phyloP scores from a whole-genome alignment of 2,113 vertebrate species.

The Platycercus adscitus region DNA sequence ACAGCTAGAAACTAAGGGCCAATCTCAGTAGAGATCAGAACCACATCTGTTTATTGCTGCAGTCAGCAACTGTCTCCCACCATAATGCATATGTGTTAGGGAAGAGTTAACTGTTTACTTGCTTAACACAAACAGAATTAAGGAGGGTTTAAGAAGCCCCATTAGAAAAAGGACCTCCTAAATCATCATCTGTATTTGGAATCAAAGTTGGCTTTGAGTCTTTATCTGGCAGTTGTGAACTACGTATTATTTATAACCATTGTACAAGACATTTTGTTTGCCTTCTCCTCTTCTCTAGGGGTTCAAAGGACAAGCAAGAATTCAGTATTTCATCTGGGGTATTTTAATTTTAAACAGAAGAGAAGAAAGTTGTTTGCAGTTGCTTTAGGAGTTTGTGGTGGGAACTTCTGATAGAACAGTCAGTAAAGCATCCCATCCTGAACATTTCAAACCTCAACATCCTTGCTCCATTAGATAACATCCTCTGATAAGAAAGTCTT shows the following conservation, averaged over 20 bases:
- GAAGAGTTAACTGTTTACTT: neutral
- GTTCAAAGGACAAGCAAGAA: neutral
- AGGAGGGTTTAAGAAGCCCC: neutral
- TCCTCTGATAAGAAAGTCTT: neutral
- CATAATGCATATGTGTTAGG: neutral
- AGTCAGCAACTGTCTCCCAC: neutral
- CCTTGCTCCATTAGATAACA: neutral
- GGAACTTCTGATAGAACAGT: neutral
- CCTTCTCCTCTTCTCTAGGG: neutral
- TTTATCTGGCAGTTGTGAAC: neutral
- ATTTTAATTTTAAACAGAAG: neutral
- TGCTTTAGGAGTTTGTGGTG: neutral
- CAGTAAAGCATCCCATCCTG: neutral
- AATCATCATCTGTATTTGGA: neutral
- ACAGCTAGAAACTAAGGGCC: neutral
- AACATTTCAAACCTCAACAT: neutral
- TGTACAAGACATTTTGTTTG: neutral
- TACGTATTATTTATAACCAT: neutral
- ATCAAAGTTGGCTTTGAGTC: neutral
- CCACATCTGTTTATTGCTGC: neutral
- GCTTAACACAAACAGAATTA: neutral
- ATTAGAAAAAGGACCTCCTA: neutral
- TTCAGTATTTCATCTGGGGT: neutral
- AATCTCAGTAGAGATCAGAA: neutral
- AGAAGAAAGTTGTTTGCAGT: neutral